Evolutionary conservation across 2,888 invertebrate species (phyloP), one percentile per base, ranked within the genome.

Genomic region (Agapetus fuscipes): DNA sequence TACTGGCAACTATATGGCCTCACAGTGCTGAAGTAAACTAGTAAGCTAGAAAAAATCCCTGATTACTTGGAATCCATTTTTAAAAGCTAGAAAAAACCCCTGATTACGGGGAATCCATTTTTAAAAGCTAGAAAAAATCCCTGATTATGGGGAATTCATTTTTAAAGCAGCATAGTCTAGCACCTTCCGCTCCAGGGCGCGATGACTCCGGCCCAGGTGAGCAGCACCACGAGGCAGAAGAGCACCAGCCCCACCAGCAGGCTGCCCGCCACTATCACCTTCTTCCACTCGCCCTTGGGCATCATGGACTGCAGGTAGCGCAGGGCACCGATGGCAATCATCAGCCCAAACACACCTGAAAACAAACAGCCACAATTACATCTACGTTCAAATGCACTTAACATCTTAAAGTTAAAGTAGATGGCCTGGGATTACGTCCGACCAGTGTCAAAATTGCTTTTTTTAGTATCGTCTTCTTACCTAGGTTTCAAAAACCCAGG

Each of bases 121-220:
- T n/a, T n/a, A n/a, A n/a, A n/a, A n/a, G n/a, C n/a, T n/a, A n/a
- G n/a, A n/a, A n/a, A n/a, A n/a, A n/a, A n/a, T n/a, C n/a, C n/a
- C n/a, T n/a, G n/a, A n/a, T n/a, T n/a, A n/a, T n/a, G n/a, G n/a
- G n/a, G n/a, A n/a, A n/a, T n/a, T n/a, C n/a, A n/a, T n/a, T n/a
- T n/a, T n/a, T n/a, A n/a, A n/a, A n/a, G n/a, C n/a, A n/a, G n/a
- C n/a, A n/a, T n/a, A n/a, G n/a, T n/a, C n/a, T n/a, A n/a, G n/a
- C n/a, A 79, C 78, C 80, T 64, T 53, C 90, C 91, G 61, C 88
- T 88, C 89, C 90, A 90, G 2, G 98, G 98, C 2, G 98, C 97
- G 50, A 99, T 85, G 50, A 94, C 80, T 40, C 97, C 96, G 54
- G 85, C 72, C 59, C 94, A 89, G 0, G 97, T 98, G n/a, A 97